A percentile compares a stretch with the other conserved stretches of the same genome.
Evolutionary conservation across 2,888 invertebrate genomes (phyloP).

Genomic region (Eupithecia vulgata): DNA sequence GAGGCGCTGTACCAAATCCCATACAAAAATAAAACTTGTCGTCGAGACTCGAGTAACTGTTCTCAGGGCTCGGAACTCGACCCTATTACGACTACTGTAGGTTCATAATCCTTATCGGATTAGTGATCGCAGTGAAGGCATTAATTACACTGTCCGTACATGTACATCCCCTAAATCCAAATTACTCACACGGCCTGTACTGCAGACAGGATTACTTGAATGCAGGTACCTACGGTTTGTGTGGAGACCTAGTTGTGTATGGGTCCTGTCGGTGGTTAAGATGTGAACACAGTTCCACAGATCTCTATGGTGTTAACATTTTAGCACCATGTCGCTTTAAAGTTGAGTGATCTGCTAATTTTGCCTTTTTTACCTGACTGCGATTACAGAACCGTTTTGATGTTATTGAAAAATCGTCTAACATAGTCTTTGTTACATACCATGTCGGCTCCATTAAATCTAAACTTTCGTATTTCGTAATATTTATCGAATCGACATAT

Average conservation of each 20-base stretch:
- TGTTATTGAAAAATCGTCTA: no score
- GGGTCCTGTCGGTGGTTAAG: neutral
- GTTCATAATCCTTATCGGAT: slow-evolving; percentile 1
- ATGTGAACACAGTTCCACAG: no score
- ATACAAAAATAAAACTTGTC: neutral
- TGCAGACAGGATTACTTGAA: neutral
- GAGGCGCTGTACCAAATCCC: neutral
- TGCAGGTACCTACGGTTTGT: neutral
- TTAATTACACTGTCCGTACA: neutral
- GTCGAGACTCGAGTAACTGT: neutral
- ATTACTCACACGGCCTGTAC: neutral
- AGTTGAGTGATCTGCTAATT: no score
- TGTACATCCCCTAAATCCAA: neutral
- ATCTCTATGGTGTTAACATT: no score
- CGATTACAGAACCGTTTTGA: no score
- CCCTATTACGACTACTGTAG: neutral
- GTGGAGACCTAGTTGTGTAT: neutral
- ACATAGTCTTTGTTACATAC: no score
- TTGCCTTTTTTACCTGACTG: no score
- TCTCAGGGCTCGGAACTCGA: no score
- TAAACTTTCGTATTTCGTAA: no score
- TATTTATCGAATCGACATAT: no score
- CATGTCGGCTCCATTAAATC: no score
- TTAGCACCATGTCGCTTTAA: neutral
- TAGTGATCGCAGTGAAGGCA: neutral